Evolutionary conservation across 2,888 invertebrate species (phyloP).

Genomic region (Incurvaria masculella): DNA sequence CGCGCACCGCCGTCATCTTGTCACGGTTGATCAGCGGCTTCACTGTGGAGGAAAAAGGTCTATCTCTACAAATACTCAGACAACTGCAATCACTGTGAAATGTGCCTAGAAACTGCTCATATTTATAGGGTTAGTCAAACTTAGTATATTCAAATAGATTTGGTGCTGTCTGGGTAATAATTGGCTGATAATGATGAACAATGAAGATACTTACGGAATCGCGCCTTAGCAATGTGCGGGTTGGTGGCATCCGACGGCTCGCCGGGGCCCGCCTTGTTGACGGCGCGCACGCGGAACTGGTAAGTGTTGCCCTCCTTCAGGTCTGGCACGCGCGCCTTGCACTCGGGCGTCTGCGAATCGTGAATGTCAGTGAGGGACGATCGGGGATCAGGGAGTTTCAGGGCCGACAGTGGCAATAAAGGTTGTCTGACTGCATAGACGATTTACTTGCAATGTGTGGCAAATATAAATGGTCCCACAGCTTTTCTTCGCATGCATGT

Average conservation of each 20-base stretch:
- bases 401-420: too few species aligned
- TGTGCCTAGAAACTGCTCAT: too few species aligned
- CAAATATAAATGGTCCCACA: too few species aligned
- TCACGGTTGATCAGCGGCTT: slow-evolving; percentile 95
- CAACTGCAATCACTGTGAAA: too few species aligned
- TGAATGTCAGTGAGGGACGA: background rate
- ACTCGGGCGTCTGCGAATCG: slow-evolving; percentile 60
- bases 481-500: too few species aligned
- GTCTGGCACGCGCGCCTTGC: slow-evolving; percentile 80
- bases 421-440: too few species aligned
- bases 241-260: slow-evolving; percentile 89
- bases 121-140: too few species aligned
- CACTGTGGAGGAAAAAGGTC: slow-evolving; percentile 52
- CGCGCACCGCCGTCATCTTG: slow-evolving; percentile 82
- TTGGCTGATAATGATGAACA: background rate
- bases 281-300: slow-evolving; percentile 92
- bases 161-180: too few species aligned
- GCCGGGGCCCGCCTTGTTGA: slow-evolving; percentile 92
- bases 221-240: slow-evolving; percentile 82
- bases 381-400: too few species aligned
- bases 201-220: slow-evolving; percentile 65
- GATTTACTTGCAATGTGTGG: too few species aligned
- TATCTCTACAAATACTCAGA: background rate
- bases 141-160: too few species aligned
- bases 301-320: slow-evolving; percentile 89